Base-by-base conservation (phyloP, 2,113 vertebrate species). In the Nycticryphes semicollaris region DNA sequence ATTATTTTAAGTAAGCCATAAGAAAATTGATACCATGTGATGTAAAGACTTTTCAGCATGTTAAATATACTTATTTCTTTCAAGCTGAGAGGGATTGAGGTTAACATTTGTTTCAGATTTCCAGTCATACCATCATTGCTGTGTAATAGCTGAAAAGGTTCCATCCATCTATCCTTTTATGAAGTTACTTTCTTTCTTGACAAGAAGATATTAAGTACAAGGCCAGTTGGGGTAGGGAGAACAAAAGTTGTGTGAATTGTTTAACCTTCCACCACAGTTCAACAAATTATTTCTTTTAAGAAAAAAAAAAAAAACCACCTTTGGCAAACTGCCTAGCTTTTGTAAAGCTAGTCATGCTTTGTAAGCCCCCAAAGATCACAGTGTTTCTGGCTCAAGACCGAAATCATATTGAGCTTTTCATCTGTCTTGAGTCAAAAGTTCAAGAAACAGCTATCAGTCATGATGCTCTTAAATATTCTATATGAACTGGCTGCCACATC, bases 191-290 rank as follows among this genome's bases (percentile, higher is more conserved):
- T 54, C 80, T 78, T 97, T 96, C 95, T 97, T 96, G 92, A 97
- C 95, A 93, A 94, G 90, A 91, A 83, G 74, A 94, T 92, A 82
- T 94, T 87, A 95, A 94, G 81, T 95, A 62, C 43, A 64, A 96
- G 78, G 67, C 92, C 93, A 84, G 78, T 7, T 90, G 70, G 76
- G 94, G 93, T 56, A 77, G 96, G 85, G 90, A 76, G 68, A 89
- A 80, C 67, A 64, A 75, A 91, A 97, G 94, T 97, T 98, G 94
- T 98, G 98, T 98, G 98, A 98, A 98, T 97, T 90, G 91, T 94
- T 97, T 98, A 98, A 98, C 98, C 98, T 98, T 97, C 96, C 60
- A 97, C 76, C 87, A 90, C 33, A 89, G 98, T 98, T 98, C 98
- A 98, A 59, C 93, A 63, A 89, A 19, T 47, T 47, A 19, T n/a